These are phyloP conservation scores for Caenorhabditis sp. DNA, from an alignment of 2,888 invertebrate genomes.

Conservation along the genomic window DNA sequence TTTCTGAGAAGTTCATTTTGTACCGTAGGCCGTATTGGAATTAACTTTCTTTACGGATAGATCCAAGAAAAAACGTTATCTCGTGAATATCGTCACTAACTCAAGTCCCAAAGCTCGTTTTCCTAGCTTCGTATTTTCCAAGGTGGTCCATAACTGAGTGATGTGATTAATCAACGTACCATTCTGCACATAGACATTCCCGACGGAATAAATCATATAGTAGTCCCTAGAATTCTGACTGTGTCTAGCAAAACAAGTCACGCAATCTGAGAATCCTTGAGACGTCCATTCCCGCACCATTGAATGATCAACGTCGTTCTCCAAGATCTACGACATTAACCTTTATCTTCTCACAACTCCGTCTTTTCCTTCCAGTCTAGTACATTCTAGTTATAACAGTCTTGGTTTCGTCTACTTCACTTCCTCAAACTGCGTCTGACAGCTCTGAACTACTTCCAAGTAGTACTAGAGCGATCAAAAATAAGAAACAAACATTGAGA, in stretches of 20 bases:
- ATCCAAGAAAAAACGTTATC: too few species aligned
- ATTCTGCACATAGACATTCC: background rate
- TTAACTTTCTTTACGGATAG: too few species aligned
- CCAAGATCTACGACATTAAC: background rate
- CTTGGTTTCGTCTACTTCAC: background rate
- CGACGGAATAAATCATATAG: background rate
- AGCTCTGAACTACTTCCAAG: background rate
- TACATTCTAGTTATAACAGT: constrained; percentile 12
- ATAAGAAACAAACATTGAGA: background rate
- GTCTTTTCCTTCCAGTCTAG: background rate
- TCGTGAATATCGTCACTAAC: too few species aligned
- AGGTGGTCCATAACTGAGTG: background rate
- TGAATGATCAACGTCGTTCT: constrained; percentile 1
- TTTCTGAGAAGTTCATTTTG: too few species aligned
- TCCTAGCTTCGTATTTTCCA: background rate
- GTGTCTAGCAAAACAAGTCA: constrained; percentile 4
- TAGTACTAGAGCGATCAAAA: constrained; percentile 3
- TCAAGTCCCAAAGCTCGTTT: background rate
- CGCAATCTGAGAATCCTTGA: constrained; percentile 1
- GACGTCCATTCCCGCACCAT: background rate
- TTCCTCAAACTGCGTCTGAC: constrained; percentile 13
- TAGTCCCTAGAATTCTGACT: background rate
- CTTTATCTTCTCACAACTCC: background rate
- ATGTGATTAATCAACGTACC: background rate
- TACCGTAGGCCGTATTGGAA: too few species aligned